Conservation (phyloP, 2,113 vertebrate species). For the Tiliqua scincoides region DNA sequence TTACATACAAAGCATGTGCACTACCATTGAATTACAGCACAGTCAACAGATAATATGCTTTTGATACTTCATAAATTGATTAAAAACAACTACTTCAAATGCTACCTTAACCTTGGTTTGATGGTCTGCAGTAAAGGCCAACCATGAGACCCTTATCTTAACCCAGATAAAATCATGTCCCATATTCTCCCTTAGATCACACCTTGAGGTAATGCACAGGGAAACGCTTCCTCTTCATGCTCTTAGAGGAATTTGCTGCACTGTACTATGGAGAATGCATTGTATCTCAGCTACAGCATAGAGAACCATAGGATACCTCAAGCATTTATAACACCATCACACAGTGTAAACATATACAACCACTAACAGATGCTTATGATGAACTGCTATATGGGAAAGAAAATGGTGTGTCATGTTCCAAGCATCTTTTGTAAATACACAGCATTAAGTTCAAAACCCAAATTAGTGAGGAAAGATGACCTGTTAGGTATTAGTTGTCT, state of each 20-base stretch:
- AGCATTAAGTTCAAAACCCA: conserved; percentile 7
- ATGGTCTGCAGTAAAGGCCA: neutral
- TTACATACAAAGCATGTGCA: too few species aligned
- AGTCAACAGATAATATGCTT: neutral
- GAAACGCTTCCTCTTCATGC: neutral
- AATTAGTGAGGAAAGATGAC: conserved; percentile 39
- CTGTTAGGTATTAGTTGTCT: conserved; percentile 26
- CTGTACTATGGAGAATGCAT: conserved; percentile 8
- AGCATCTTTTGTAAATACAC: conserved; percentile 38
- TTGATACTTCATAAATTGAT: neutral
- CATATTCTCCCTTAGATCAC: neutral
- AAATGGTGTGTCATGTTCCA: conserved; percentile 12
- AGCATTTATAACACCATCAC: conserved; percentile 1
- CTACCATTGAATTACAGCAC: neutral
- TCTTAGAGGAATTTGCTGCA: conserved; percentile 2
- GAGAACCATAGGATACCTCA: neutral
- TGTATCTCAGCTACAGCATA: neutral
- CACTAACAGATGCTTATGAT: conserved; percentile 31
- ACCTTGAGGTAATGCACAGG: neutral
- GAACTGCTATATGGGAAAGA: conserved; percentile 13
- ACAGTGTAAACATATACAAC: conserved; percentile 11
- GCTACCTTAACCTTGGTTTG: neutral
- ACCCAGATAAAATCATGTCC: neutral
- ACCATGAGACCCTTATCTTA: neutral
- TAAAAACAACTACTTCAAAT: neutral